Evolutionary conservation across 2,888 invertebrate species (phyloP).

Genomic region (Amblyjoppa proteus): DNA sequence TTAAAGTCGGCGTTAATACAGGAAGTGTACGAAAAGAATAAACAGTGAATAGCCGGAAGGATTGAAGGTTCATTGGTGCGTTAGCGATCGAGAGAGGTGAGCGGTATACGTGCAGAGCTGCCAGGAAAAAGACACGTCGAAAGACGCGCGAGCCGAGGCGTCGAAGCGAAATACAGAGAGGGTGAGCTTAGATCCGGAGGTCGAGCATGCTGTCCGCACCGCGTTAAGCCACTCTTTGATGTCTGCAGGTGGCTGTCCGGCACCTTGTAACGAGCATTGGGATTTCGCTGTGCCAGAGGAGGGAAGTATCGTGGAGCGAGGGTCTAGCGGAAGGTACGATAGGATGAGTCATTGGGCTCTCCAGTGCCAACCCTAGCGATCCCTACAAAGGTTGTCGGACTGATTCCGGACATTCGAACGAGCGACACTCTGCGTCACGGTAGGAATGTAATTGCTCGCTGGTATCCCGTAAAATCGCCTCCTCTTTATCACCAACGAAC

Average conservation of each 20-base stretch:
- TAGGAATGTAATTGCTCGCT: slow-evolving; percentile 76
- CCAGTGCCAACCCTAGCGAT: slow-evolving; percentile 9
- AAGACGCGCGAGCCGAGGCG: slow-evolving; percentile 13
- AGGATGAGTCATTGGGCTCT: slow-evolving; percentile 10
- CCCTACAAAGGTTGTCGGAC: slow-evolving; percentile 30
- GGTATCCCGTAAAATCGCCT: neutral
- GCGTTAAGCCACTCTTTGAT: slow-evolving; percentile 75
- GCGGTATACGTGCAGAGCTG: neutral
- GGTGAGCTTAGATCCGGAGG: slow-evolving; percentile 60
- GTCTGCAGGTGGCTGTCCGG: slow-evolving; percentile 75
- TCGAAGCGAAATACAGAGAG: neutral
- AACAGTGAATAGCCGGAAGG: neutral
- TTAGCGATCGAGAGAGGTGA: neutral
- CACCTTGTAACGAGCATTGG: slow-evolving; percentile 77
- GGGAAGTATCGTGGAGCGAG: slow-evolving; percentile 55
- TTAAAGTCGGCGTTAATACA: neutral
- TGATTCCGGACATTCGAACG: slow-evolving; percentile 58
- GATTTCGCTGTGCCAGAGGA: slow-evolving; percentile 76
- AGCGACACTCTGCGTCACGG: slow-evolving; percentile 75
- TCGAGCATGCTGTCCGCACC: slow-evolving; percentile 51
- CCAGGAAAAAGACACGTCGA: slow-evolving; percentile 34
- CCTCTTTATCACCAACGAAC: neutral
- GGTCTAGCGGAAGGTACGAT: slow-evolving; percentile 15
- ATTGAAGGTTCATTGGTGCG: neutral
- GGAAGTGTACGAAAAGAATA: neutral